Evolutionary conservation across 2,888 invertebrate species (phyloP), one percentile per base, ranked within the genome.

Genomic region (Crocallis elinguaria): DNA sequence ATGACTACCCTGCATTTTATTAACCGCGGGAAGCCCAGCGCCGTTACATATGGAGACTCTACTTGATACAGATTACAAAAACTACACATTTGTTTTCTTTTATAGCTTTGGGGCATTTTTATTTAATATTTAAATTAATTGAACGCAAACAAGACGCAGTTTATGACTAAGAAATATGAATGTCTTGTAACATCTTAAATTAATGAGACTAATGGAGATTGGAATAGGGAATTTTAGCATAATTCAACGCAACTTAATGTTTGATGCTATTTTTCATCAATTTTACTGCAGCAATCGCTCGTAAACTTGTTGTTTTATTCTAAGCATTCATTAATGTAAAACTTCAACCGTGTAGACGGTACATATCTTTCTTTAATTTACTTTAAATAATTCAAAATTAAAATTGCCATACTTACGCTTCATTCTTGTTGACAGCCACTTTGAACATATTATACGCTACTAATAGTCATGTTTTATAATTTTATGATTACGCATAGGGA

Each of bases 91-190:
- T 72, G 63, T 82, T 86, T 79, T 75, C 71, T 77, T 86, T 86
- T 82, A 88, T 78, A 65, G 71, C 75, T 69, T 71, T 72, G 71
- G 68, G 77, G 75, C 71, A 73, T 79, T 86, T 82, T 81, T 79
- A 84, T 82, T 83, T 79, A 67, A 79, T 69, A 82, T 86, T 85
- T 81, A 82, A 85, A 86, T 88, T 88, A 88, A 88, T 88, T 84
- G 77, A 88, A 77, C 75, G 77, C 85, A 87, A 89, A 90, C 81
- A 87, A 85, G 78, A 74, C 68, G 61, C 69, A 57, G 71, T 82
- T 87, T 83, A 86, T 76, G 80, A 76, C 63, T 65, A 66, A 66
- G 64, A 75, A 75, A 74, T 76, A 77, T 77, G 75, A 74, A 67
- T 62, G 67, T 68, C 73, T 75, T 71, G 71, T 78, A 77, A 72